phyloP scores from a whole-genome alignment of 2,888 invertebrate genomes.

The Ophion costatus region DNA sequence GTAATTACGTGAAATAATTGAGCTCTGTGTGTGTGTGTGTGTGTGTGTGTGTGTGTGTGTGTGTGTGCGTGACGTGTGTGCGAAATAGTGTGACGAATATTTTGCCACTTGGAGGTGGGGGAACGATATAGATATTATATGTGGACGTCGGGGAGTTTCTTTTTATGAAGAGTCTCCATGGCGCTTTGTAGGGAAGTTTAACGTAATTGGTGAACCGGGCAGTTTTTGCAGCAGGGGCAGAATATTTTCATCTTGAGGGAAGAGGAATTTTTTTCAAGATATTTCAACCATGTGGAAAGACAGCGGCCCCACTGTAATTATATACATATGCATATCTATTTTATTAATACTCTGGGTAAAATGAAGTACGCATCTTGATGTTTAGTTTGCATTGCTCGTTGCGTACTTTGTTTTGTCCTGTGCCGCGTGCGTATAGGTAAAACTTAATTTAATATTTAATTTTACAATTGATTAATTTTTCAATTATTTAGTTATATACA shows the following conservation, averaged over 20 bases:
- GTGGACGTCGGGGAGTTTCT: not conserved
- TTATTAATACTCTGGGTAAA: not conserved
- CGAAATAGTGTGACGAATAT: not conserved
- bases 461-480: not conserved
- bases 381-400: not conserved
- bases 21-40: conserved; percentile 6
- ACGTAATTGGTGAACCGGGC: conserved; percentile 46
- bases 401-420: not conserved
- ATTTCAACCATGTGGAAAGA: conserved; percentile 69
- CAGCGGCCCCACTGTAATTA: conserved; percentile 72
- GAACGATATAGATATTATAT: not conserved
- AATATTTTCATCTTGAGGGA: conserved; percentile 16
- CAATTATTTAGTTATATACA: not conserved
- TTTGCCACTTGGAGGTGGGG: not conserved
- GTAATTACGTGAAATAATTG: conserved; percentile 5
- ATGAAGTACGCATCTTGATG: not conserved
- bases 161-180: conserved; percentile 21
- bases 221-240: conserved; percentile 9
- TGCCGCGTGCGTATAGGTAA: not conserved
- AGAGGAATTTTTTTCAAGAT: conserved; percentile 30
- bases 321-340: not conserved
- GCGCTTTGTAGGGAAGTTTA: conserved; percentile 28
- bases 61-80: not conserved
- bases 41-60: conserved; percentile 10
- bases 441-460: not conserved